Evolutionary conservation across 1,140 invertebrate species (phyloP).

Genomic region (Platyscapa corneri): DNA sequence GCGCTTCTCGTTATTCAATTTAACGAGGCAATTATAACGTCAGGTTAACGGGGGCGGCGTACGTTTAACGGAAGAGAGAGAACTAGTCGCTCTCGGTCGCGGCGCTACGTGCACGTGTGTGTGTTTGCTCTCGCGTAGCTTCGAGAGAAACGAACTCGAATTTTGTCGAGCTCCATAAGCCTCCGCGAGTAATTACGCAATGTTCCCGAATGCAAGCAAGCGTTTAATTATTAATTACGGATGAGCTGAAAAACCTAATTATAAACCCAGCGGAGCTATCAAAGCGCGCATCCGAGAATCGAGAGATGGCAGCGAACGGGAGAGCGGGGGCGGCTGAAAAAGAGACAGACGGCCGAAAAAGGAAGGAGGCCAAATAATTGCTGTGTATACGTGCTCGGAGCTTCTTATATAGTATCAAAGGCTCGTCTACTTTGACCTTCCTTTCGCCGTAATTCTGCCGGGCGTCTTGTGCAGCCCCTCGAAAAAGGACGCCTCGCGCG

Average conservation of each 20-base stretch:
- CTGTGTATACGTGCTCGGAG: neutral
- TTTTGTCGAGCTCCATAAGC: constrained; percentile 27
- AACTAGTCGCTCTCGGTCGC: neutral
- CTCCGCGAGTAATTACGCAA: constrained; percentile 29
- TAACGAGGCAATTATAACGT: constrained; percentile 48
- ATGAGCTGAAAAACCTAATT: constrained; percentile 45
- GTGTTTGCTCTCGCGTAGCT: neutral
- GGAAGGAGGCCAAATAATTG: constrained; percentile 35
- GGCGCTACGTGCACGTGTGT: no score
- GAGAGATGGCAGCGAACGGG: neutral
- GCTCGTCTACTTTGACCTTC: neutral
- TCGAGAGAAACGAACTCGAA: constrained; percentile 7
- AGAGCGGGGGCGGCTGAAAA: neutral
- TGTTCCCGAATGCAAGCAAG: constrained; percentile 19
- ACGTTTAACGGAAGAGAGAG: neutral
- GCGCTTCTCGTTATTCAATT: constrained; percentile 49
- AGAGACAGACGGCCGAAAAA: no score
- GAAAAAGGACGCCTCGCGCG: neutral
- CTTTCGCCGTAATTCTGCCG: neutral
- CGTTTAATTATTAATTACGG: constrained; percentile 51
- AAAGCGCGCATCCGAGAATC: neutral
- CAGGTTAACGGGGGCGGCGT: constrained; percentile 8
- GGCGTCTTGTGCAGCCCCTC: neutral
- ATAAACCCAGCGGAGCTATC: neutral
- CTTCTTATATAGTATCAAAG: constrained; percentile 24